Percentiles rank a stretch among this genome's conserved stretches.
phyloP scores from a whole-genome alignment of 2,113 vertebrate species.

The Phrynosoma blainvillii region DNA sequence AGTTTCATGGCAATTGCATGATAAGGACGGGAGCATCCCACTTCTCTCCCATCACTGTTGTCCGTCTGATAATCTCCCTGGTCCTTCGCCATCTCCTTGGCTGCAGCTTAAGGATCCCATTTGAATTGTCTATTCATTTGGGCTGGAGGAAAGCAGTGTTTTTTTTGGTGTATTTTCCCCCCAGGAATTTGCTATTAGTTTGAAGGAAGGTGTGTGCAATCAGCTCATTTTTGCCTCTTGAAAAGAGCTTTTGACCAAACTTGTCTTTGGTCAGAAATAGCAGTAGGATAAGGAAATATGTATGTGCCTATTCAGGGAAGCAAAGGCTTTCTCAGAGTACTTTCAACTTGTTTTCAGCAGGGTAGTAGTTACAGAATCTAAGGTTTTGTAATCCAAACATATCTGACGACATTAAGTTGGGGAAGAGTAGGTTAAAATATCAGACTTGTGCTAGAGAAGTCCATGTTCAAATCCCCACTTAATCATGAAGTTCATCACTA shows the following conservation, averaged over 20 bases:
- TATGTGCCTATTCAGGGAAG: not conserved
- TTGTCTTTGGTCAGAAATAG: not conserved
- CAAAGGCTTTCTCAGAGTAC: not conserved
- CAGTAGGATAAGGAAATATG: not conserved
- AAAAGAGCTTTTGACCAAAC: not conserved
- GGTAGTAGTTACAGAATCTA: too few relatives aligned
- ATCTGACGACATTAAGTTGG: too few relatives aligned
- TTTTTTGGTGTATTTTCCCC: not conserved
- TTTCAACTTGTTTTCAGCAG: not conserved
- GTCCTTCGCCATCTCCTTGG: not conserved
- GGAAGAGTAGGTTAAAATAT: not conserved
- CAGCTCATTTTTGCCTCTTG: not conserved
- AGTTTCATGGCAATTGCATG: too few relatives aligned
- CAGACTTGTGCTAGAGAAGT: too few relatives aligned
- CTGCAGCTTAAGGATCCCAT: not conserved
- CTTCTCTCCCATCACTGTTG: too few relatives aligned
- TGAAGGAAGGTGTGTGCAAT: not conserved
- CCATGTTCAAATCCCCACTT: not conserved
- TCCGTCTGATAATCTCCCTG: too few relatives aligned
- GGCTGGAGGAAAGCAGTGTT: not conserved
- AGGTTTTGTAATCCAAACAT: too few relatives aligned
- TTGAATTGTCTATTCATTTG: not conserved
- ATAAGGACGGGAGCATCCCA: too few relatives aligned
- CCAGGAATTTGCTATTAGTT: not conserved
- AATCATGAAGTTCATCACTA: too few relatives aligned